Percentiles rank a stretch among this genome's conserved stretches.
These are phyloP conservation scores for Zhuqinia jingwanae DNA, from an alignment of 2,888 invertebrate genomes.

Conservation along the genomic window DNA sequence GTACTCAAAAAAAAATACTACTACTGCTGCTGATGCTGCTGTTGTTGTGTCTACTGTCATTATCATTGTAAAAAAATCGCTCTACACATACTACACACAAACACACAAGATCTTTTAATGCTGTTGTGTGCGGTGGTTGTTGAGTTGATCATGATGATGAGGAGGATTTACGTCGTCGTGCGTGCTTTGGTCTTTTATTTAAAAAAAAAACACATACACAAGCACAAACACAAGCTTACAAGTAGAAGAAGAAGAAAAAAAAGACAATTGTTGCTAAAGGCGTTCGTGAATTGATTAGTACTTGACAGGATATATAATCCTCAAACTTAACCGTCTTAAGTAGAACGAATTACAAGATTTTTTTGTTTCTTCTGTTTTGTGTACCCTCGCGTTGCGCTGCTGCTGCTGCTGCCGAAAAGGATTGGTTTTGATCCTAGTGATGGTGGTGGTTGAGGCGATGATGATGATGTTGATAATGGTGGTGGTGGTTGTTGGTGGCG, in stretches of 20 bases:
- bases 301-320: constrained; percentile 37
- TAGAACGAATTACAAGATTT: constrained; percentile 28
- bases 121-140: no score
- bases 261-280: constrained; percentile 56
- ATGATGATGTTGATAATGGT: not conserved
- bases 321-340: constrained; percentile 12
- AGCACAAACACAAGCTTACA: no score
- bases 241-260: constrained; percentile 7
- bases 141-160: no score
- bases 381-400: constrained; percentile 6
- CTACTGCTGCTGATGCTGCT: no score
- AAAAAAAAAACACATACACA: not conserved
- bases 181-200: constrained; percentile 35
- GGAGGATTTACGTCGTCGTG: constrained; percentile 19
- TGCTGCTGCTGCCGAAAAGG: constrained; percentile 49
- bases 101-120: not conserved
- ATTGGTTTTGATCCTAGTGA: no score
- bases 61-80: no score
- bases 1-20: not conserved
- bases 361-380: not conserved
- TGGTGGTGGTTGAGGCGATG: no score
- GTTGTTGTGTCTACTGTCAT: no score
- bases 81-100: not conserved
- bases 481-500: constrained; percentile 20
- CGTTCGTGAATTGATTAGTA: constrained; percentile 64